Conservation (phyloP, 2,888 invertebrate species). For the Leptopterna dolabrata region DNA sequence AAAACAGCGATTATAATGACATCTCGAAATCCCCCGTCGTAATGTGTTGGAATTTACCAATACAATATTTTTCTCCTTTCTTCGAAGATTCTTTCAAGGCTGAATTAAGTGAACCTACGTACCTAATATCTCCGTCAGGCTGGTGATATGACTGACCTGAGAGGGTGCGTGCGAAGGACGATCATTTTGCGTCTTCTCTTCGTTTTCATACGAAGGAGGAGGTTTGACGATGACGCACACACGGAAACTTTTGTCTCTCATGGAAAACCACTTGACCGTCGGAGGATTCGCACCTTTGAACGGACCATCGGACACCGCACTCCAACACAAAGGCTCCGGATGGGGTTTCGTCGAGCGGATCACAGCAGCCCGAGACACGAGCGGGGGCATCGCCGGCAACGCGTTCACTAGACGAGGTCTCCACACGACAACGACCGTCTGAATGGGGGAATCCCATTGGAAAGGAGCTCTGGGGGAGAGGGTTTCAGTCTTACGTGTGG, state of each 20-base stretch:
- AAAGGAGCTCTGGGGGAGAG: not conserved
- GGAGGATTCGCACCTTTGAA: not conserved
- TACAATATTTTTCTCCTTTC: no score
- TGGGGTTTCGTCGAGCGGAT: not conserved
- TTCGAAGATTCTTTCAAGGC: not conserved
- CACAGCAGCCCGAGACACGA: not conserved
- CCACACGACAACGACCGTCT: not conserved
- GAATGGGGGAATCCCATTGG: not conserved
- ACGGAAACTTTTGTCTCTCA: not conserved
- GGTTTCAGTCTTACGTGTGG: not conserved
- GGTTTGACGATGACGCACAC: not conserved
- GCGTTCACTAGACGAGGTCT: not conserved
- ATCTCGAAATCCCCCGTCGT: no score
- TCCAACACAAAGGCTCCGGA: not conserved
- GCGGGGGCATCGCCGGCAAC: not conserved
- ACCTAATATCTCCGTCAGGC: no score
- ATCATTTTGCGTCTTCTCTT: not conserved
- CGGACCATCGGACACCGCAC: not conserved
- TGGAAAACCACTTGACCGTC: not conserved
- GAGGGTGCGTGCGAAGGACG: not conserved
- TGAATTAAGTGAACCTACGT: no score
- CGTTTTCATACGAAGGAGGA: not conserved
- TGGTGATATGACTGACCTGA: not conserved
- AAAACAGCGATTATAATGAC: no score
- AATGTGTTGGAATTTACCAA: no score